These are phyloP conservation scores for Dreissena polymorpha DNA, from an alignment of 1,140 invertebrate genomes.

Conservation along the genomic window DNA sequence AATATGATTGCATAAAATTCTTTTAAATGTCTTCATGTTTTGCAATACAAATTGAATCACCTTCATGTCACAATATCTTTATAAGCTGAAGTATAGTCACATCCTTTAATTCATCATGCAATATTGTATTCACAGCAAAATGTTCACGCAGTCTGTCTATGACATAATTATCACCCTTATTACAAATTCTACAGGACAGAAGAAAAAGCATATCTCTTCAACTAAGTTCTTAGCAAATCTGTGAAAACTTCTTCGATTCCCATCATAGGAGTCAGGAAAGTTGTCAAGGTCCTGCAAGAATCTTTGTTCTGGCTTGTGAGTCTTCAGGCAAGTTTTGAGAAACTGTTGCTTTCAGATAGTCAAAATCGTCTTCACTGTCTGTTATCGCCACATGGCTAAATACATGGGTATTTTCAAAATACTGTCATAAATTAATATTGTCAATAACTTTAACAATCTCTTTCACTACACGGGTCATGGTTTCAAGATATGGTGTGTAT, in stretches of 20 bases:
- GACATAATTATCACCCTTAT: too few relatives aligned
- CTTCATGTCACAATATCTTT: conserved; percentile 34
- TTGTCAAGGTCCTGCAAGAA: conserved; percentile 66
- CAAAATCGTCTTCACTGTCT: conserved; percentile 68
- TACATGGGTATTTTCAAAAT: conserved; percentile 62
- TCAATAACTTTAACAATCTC: too few relatives aligned
- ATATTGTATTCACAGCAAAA: conserved; percentile 64
- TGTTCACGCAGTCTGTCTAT: conserved; percentile 76
- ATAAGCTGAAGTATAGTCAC: conserved; percentile 68
- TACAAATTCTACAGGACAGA: too few relatives aligned
- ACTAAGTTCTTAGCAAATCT: conserved; percentile 71
- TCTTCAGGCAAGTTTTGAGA: conserved; percentile 58
- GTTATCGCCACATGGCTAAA: conserved; percentile 72
- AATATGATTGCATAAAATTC: too few relatives aligned
- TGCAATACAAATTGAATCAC: too few relatives aligned
- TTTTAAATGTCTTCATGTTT: too few relatives aligned
- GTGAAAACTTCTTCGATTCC: conserved; percentile 76
- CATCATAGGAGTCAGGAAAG: conserved; percentile 65
- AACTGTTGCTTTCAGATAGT: conserved; percentile 63
- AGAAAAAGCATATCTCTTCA: conserved; percentile 65
- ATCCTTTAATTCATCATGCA: conserved; percentile 66
- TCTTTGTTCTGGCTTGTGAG: conserved; percentile 43
- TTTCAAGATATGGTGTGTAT: too few relatives aligned
- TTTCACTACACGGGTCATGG: too few relatives aligned
- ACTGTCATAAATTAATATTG: too few relatives aligned